A percentile compares a stretch with the other conserved stretches of the same genome.
phyloP scores from a whole-genome alignment of 2,797 vertebrate species.

The Xiphorhynchus erythropygius region DNA sequence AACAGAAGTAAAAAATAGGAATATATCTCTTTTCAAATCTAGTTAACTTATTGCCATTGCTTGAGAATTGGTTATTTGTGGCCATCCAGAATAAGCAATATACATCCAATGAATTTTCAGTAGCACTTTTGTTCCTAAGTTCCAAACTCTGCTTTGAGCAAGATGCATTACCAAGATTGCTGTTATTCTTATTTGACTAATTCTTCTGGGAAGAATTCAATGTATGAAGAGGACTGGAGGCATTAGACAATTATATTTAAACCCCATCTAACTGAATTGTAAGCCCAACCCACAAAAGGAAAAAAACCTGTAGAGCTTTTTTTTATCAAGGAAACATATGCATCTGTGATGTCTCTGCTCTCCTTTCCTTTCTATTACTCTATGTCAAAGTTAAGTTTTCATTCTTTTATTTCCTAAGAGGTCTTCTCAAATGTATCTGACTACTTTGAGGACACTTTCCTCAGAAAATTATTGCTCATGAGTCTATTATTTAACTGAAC shows the following conservation, averaged over 20 bases:
- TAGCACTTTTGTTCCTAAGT: background rate
- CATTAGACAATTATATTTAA: background rate
- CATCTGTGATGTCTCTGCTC: background rate
- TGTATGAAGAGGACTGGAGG: background rate
- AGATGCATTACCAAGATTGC: background rate
- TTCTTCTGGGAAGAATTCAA: background rate
- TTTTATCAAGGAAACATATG: background rate
- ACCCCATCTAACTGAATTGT: accelerated
- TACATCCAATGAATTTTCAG: background rate
- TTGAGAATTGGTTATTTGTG: background rate
- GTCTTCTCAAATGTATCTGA: background rate
- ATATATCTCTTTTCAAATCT: slow-evolving; percentile 21
- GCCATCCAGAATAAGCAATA: background rate
- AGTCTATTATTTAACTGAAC: background rate
- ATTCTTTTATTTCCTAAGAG: background rate
- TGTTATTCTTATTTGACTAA: background rate
- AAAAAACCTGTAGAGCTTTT: accelerated
- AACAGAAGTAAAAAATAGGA: slow-evolving; percentile 45
- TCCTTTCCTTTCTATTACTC: background rate
- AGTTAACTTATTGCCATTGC: background rate
- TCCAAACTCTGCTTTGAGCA: background rate
- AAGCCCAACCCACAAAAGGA: background rate
- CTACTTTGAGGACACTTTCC: background rate
- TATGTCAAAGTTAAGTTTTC: background rate
- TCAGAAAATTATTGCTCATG: background rate